These are phyloP conservation scores for Tiliqua scincoides DNA, from an alignment of 2,113 vertebrate genomes.

Conservation along the genomic window DNA sequence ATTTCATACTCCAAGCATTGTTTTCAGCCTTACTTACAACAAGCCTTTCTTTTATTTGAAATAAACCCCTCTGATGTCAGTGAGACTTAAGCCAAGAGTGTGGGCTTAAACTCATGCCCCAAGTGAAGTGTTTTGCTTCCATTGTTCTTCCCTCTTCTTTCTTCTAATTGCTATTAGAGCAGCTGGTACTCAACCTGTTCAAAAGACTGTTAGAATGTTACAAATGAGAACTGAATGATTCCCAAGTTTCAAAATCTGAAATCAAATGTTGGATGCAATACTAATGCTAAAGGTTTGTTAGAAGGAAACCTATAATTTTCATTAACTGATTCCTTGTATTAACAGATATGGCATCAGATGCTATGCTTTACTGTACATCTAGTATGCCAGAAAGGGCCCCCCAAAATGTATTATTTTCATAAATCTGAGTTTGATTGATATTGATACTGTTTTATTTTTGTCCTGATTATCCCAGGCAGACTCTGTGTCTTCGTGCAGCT, in stretches of 20 bases:
- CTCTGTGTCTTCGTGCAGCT: neutral
- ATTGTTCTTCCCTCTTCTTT: constrained; percentile 8
- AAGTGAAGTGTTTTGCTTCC: neutral
- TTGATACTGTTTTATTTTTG: neutral
- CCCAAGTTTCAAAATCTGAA: neutral
- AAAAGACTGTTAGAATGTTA: neutral
- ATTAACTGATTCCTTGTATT: constrained; percentile 23
- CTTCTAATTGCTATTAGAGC: neutral
- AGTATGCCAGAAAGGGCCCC: neutral
- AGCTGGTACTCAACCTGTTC: constrained; percentile 5
- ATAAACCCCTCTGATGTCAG: neutral
- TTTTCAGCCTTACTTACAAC: neutral
- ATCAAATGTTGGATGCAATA: rapidly evolving
- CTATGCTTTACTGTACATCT: neutral
- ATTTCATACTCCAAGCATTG: neutral
- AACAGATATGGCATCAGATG: neutral
- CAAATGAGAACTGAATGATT: rapidly evolving
- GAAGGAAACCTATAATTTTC: neutral
- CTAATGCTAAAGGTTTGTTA: rapidly evolving
- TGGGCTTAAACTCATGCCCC: neutral
- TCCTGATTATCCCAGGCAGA: neutral
- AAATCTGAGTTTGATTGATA: neutral
- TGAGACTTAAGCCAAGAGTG: too few species aligned
- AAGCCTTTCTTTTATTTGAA: neutral
- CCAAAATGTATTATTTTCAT: neutral